Base-by-base conservation (phyloP, 2,113 vertebrate genomes). In the Charadrius vociferus region DNA sequence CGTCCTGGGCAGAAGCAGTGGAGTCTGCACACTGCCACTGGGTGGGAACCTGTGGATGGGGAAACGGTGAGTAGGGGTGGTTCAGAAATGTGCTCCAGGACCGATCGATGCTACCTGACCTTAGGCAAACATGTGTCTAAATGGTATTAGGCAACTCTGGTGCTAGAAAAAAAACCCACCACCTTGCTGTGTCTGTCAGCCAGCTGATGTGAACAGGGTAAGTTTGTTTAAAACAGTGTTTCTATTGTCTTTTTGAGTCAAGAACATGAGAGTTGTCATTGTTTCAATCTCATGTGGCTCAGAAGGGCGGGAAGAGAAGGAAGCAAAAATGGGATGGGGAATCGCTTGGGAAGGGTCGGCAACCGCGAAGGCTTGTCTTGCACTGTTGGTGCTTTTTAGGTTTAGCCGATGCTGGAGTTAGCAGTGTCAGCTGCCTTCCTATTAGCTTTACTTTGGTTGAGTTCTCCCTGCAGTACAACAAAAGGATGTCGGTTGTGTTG, bases 241-340 rank as follows among this genome's bases (percentile, higher is more conserved):
- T 63, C 36, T 34, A 0, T 85, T 0, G 2, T 34, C 20, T 36
- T 81, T 84, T 85, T 79, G 47, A 65, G 50, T 52, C 3, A 34
- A 32, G 12, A 52, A 1, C 3, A 1, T 24, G 14, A 39, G 78
- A 65, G n/a, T 72, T 1, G 1, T 67, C 11, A 3, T 37, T 66
- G 14, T 75, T 93, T 68, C 26, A 13, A 1, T 65, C 32, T 56
- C 15, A 1, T 0, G 36, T 66, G 49, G 14, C 41, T 72, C 7
- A 34, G 36, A 34, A 41, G 23, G 11, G 5, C 16, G 6, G 32
- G 47, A 67, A 58, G 32, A 68, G 56, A 62, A 41, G 16, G 20
- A 65, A 71, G 2, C 26, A 52, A 77, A 68, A 4, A 36, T 1
- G 1, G 37, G 19, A 34, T 20, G 53, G 18, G 1, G 37, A 16